These are phyloP conservation scores for Noturus placidus DNA, from an alignment of 2,113 vertebrate species.

Conservation along the genomic window DNA sequence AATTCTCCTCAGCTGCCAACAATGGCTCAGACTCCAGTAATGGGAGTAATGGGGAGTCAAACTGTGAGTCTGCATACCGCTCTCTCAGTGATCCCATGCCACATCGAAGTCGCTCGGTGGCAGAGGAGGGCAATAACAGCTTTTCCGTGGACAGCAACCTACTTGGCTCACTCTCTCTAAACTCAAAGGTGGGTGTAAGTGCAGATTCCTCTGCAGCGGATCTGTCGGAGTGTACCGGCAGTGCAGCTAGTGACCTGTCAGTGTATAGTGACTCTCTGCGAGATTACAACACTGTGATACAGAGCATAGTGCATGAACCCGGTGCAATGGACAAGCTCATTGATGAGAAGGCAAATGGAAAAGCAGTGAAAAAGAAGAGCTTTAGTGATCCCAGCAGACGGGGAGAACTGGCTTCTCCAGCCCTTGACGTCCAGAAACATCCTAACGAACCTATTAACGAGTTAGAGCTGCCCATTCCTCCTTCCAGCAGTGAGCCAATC, in stretches of 20 bases:
- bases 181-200: constrained; percentile 73
- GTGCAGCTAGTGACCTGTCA: constrained; percentile 89
- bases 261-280: constrained; percentile 83
- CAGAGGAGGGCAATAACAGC: constrained; percentile 77
- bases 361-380: constrained; percentile 94
- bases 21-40: constrained; percentile 81
- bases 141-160: constrained; percentile 95
- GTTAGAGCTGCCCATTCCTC: constrained; percentile 83
- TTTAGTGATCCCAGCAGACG: constrained; percentile 96
- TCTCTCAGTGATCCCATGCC: constrained; percentile 97
- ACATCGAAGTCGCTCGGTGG: constrained; percentile 76
- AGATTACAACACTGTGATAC: constrained; percentile 88
- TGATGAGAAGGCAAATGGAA: constrained; percentile 84
- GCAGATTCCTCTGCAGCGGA: constrained; percentile 63
- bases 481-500: constrained; percentile 93
- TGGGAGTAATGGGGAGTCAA: constrained; percentile 68
- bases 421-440: constrained; percentile 65
- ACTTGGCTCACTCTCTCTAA: constrained; percentile 84
- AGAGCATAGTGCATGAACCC: constrained; percentile 88
- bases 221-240: constrained; percentile 78
- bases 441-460: constrained; percentile 84
- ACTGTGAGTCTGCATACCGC: constrained; percentile 77
- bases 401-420: constrained; percentile 68
- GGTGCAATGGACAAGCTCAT: constrained; percentile 83
- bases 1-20: constrained; percentile 79